These are phyloP conservation scores for Ophion slaviceki DNA, from an alignment of 2,888 invertebrate species.

Conservation along the genomic window DNA sequence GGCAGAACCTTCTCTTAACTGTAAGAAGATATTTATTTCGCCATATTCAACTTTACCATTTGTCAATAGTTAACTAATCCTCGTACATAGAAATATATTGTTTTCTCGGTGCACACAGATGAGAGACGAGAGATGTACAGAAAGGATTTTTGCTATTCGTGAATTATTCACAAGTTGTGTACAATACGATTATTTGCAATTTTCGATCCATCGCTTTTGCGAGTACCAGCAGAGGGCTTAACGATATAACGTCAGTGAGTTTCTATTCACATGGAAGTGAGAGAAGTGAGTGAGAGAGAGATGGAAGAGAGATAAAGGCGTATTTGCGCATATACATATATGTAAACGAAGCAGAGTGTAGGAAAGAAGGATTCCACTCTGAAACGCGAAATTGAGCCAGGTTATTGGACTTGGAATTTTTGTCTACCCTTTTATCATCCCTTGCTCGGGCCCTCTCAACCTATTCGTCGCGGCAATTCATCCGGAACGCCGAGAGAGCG, in stretches of 20 bases:
- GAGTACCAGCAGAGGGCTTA: conserved; percentile 33
- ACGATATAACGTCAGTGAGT: conserved; percentile 63
- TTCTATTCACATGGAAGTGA: conserved; percentile 53
- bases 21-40: background rate
- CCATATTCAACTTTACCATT: no score
- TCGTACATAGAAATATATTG: no score
- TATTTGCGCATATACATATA: conserved; percentile 16
- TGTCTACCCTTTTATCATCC: conserved; percentile 68
- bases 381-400: conserved; percentile 65
- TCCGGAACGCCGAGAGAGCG: conserved; percentile 61
- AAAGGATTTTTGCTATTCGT: conserved; percentile 24
- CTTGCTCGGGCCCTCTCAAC: conserved; percentile 63
- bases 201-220: conserved; percentile 18
- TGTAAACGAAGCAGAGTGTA: conserved; percentile 25
- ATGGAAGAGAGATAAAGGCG: background rate
- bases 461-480: conserved; percentile 66
- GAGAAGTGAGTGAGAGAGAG: background rate
- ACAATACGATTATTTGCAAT: conserved; percentile 56
- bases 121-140: conserved; percentile 2
- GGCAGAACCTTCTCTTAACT: no score
- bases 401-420: conserved; percentile 70
- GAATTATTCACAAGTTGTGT: conserved; percentile 55
- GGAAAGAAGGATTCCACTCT: conserved; percentile 51
- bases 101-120: background rate
- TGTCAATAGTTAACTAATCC: no score